A percentile compares a stretch with the other conserved stretches of the same genome.
These are phyloP conservation scores for Porites australiensis DNA, from an alignment of 64 coral and sea anemone genomes.

Conservation along the genomic window DNA sequence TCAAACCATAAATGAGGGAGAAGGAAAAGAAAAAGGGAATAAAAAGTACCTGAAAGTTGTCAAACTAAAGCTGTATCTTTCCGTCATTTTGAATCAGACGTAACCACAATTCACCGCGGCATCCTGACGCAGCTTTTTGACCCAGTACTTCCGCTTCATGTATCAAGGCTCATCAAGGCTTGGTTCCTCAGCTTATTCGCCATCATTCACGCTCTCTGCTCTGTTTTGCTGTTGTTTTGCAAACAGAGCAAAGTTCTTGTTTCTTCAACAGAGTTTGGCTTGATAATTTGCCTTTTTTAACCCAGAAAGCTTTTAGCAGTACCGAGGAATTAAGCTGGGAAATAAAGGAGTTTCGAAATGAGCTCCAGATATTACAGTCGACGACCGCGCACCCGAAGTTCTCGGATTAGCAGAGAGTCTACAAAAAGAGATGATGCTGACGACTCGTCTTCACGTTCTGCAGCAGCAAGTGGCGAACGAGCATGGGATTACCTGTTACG, in stretches of 20 bases:
- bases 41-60: constrained; percentile 98
- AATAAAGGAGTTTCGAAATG: too few species aligned
- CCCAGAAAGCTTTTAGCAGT: too few species aligned
- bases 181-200: background rate
- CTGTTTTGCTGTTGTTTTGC: too few species aligned
- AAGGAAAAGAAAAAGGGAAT: constrained; percentile 25
- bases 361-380: too few species aligned
- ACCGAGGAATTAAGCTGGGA: too few species aligned
- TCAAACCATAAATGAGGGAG: background rate
- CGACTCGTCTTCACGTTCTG: background rate
- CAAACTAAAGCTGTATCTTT: constrained; percentile 99
- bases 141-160: constrained; percentile 19
- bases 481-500: constrained; percentile 33
- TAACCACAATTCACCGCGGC: constrained; percentile 73
- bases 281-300: too few species aligned
- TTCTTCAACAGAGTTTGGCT: too few species aligned
- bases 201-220: too few species aligned
- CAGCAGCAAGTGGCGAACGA: background rate
- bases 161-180: background rate
- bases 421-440: background rate
- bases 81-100: constrained; percentile 88
- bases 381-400: too few species aligned
- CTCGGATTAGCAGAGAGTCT: too few species aligned
- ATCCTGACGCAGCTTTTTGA: constrained; percentile 72
- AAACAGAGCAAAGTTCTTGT: too few species aligned